These are phyloP conservation scores for Miniopterus natalensis DNA, from an alignment of 2,113 vertebrate species.

Conservation along the genomic window DNA sequence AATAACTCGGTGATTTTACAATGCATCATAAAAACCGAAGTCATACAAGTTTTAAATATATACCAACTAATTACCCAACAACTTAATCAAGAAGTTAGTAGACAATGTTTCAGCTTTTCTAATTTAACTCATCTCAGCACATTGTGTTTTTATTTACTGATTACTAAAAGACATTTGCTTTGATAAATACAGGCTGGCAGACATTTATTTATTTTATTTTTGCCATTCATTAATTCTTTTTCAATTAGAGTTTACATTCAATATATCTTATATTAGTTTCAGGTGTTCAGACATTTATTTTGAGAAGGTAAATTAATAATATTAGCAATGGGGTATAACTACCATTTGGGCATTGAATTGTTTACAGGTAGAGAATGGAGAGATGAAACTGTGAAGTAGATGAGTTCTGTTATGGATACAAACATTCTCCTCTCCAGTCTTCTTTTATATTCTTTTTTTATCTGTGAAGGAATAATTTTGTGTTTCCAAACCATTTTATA, in stretches of 20 bases:
- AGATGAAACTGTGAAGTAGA: neutral
- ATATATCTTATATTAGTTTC: neutral
- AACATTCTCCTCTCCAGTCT: neutral
- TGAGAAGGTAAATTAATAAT: slow-evolving; percentile 23
- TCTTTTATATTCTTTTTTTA: neutral
- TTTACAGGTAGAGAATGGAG: neutral
- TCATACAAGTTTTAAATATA: slow-evolving; percentile 64
- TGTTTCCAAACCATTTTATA: neutral
- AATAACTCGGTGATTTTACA: slow-evolving; percentile 73
- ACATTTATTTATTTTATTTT: neutral
- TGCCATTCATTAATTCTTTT: neutral
- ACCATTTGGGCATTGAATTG: neutral
- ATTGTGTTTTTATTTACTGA: neutral
- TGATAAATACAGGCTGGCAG: slow-evolving; percentile 15
- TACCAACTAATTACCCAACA: slow-evolving; percentile 44
- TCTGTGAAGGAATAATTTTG: neutral
- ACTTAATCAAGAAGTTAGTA: neutral
- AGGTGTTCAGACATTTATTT: slow-evolving; percentile 17
- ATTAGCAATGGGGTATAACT: neutral
- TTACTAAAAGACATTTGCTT: neutral
- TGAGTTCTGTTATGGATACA: neutral
- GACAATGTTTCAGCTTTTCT: slow-evolving; percentile 11
- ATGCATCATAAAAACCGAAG: slow-evolving; percentile 66
- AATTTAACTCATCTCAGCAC: neutral
- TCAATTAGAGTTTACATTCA: neutral